A percentile compares a stretch with the other conserved stretches of the same genome.
These are phyloP conservation scores for Neosalanx taihuensis DNA, from an alignment of 2,797 vertebrate species.

Conservation along the genomic window DNA sequence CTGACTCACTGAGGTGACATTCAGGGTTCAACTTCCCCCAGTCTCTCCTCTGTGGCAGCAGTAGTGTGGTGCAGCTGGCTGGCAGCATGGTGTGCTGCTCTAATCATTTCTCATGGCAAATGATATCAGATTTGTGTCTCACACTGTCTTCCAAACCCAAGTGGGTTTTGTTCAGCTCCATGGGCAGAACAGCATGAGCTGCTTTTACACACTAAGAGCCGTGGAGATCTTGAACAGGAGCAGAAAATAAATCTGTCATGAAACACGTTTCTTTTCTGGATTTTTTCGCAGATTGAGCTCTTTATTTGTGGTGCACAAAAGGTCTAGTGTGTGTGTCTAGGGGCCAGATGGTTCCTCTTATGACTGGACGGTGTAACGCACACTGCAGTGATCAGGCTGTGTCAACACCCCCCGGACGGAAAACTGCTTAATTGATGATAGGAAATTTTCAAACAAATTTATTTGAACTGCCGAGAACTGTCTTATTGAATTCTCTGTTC, in stretches of 20 bases:
- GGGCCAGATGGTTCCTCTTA: conserved; percentile 74
- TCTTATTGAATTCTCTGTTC: conserved; percentile 52
- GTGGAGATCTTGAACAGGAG: conserved; percentile 56
- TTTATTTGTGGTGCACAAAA: conserved; percentile 60
- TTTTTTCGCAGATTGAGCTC: conserved; percentile 45
- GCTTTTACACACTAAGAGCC: conserved; percentile 68
- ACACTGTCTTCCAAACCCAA: too few species aligned
- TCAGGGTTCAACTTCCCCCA: too few species aligned
- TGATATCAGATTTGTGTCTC: too few species aligned
- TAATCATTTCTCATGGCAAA: too few species aligned
- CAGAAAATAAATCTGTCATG: conserved; percentile 65
- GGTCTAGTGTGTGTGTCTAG: conserved; percentile 69
- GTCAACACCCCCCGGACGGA: conserved; percentile 69
- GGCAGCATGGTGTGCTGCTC: too few species aligned
- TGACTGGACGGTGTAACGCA: conserved; percentile 64
- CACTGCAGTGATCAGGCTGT: conserved; percentile 64
- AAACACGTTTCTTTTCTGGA: conserved; percentile 58
- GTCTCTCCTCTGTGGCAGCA: too few species aligned
- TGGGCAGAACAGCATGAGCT: conserved; percentile 65
- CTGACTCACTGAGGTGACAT: too few species aligned
- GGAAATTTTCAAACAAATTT: conserved; percentile 56
- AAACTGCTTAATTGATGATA: conserved; percentile 67
- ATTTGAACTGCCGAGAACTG: conserved; percentile 57
- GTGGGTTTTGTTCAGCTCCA: conserved; percentile 69
- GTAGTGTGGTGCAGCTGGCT: too few species aligned